These are phyloP conservation scores for Mantis religiosa DNA, from an alignment of 2,888 invertebrate genomes.

Conservation along the genomic window DNA sequence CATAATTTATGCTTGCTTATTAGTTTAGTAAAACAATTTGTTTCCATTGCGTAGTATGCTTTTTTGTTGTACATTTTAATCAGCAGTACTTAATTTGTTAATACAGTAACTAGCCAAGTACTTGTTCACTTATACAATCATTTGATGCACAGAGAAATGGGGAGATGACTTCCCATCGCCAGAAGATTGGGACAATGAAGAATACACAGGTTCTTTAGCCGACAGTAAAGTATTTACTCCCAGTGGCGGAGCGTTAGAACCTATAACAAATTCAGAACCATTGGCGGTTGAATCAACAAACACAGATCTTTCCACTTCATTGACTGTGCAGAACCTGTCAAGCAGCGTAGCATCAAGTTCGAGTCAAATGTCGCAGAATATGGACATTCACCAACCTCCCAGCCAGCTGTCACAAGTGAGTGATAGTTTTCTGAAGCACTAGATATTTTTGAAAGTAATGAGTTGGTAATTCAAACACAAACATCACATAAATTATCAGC, in stretches of 20 bases:
- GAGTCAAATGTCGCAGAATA: slow-evolving; percentile 29
- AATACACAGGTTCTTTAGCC: slow-evolving; percentile 89
- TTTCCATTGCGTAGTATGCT: no score
- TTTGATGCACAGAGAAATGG: slow-evolving; percentile 41
- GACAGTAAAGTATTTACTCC: slow-evolving; percentile 91
- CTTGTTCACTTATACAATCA: neutral
- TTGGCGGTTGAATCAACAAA: slow-evolving; percentile 25
- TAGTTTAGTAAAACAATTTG: neutral
- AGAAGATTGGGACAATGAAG: slow-evolving; percentile 87
- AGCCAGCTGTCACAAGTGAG: slow-evolving; percentile 30
- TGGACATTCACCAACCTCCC: slow-evolving; percentile 27
- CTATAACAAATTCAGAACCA: slow-evolving; percentile 26
- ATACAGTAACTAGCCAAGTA: no score
- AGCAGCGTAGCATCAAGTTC: slow-evolving; percentile 32
- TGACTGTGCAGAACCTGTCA: slow-evolving; percentile 32
- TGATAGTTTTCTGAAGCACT: neutral
- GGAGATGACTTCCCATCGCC: slow-evolving; percentile 53
- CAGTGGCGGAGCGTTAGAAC: slow-evolving; percentile 46
- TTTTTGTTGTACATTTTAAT: neutral
- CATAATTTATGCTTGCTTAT: neutral
- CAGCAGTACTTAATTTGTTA: neutral
- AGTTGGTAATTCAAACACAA: no score
- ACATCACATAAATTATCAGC: no score
- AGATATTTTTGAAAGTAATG: no score
- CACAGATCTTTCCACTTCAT: slow-evolving; percentile 24